Evolutionary conservation across 2,888 invertebrate species (phyloP), one percentile per base, ranked within the genome.

Genomic region (Marronus borbonicus): DNA sequence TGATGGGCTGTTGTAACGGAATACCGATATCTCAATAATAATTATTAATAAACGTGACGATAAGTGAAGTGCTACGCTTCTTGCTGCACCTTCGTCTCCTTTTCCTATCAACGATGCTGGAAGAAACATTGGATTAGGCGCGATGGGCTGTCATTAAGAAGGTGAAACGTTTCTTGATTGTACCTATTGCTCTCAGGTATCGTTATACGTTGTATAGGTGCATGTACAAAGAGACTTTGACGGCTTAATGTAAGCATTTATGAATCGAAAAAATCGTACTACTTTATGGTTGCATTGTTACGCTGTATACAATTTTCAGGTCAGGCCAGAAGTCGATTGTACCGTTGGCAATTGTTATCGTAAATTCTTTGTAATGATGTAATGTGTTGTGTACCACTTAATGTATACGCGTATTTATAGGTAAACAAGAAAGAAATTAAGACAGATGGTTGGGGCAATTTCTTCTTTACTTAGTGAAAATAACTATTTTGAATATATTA

Each of bases 31-130:
- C 58, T 72, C 72, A 66, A 66, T 66, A 72, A 72, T 72, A 72
- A 72, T 72, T 72, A 72, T 72, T 72, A 72, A 72, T 72, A 72
- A 72, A 72, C 72, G 72, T 72, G 72, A 58, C 39, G 72, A 72
- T 72, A 72, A 72, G 58, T 72, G 72, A 72, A 58, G 72, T 72
- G 72, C 72, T 68, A 8, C 50, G 28, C 62, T 31, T 31, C 62
- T 62, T 14, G 62, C 28, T 31, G 10, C 28, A 3, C n/a, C 55
- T n/a, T 14, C 64, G 64, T 44, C 44, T 69, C 17, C 31, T 17
- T 70, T n/a, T 72, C 36, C 72, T 36, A 55, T 72, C 72, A 39
- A n/a, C 28, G 17, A 39, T 39, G 36, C 58, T 58, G 58, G 50
- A 49, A 49, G 66, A 72, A 72, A 72, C 72, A 58, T 58, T 58